Percentiles rank a stretch among this genome's conserved stretches.
Conservation (phyloP, 2,113 vertebrate genomes). For the Psophia crepitans region DNA sequence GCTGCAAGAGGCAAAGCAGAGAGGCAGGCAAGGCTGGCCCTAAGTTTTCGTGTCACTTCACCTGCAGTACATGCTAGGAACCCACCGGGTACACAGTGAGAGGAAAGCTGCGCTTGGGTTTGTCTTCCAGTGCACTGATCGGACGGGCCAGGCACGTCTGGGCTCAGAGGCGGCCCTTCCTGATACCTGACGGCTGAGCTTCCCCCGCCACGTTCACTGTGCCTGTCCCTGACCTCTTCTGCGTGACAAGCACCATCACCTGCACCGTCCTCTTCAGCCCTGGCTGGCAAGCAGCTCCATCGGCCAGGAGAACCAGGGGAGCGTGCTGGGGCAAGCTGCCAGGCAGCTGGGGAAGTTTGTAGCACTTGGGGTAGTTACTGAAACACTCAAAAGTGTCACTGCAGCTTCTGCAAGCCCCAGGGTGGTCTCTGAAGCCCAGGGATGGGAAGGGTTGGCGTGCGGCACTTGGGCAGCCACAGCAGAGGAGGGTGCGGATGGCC, state of each 20-base stretch:
- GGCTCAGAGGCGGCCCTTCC: slow-evolving; percentile 52
- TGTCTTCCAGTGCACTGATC: fast-evolving
- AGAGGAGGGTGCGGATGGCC: slow-evolving; percentile 1
- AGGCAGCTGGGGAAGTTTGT: neutral
- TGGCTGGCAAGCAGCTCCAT: neutral
- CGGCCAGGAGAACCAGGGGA: neutral
- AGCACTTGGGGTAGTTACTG: neutral
- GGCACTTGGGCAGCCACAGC: neutral
- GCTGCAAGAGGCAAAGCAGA: neutral
- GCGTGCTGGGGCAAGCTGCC: fast-evolving
- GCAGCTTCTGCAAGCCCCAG: neutral
- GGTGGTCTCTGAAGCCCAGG: neutral
- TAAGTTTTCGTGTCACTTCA: neutral
- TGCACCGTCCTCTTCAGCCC: neutral
- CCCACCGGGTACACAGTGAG: neutral
- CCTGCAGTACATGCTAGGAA: neutral
- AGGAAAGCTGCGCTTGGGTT: neutral
- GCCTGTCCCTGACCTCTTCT: neutral
- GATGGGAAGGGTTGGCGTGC: neutral
- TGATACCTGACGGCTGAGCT: neutral
- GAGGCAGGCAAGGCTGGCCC: neutral
- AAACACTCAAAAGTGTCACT: neutral
- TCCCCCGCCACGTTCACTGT: neutral
- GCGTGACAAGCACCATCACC: slow-evolving; percentile 43
- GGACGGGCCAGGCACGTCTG: neutral